These are phyloP conservation scores for Drosophila busckii DNA, from an alignment of 1,140 invertebrate species.

Conservation along the genomic window DNA sequence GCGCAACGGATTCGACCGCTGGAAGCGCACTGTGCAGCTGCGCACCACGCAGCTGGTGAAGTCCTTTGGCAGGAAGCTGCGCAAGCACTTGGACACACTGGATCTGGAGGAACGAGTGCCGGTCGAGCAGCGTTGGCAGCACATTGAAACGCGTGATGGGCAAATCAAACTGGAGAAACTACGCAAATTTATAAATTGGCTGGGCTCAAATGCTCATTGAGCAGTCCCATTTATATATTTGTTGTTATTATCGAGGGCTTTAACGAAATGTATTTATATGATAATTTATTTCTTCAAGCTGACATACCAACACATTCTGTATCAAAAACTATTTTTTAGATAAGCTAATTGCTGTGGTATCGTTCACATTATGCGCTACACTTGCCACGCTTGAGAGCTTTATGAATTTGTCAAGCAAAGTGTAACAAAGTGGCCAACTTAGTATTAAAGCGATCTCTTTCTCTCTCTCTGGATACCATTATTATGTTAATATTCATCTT, in stretches of 20 bases:
- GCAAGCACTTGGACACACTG: slow-evolving; percentile 26
- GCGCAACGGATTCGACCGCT: slow-evolving; percentile 56
- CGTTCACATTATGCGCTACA: neutral
- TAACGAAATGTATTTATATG: too few species aligned
- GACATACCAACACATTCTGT: neutral
- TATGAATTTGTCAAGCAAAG: too few species aligned
- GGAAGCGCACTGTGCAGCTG: slow-evolving; percentile 56
- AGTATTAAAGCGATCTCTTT: too few species aligned
- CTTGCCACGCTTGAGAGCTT: too few species aligned
- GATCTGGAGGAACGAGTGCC: slow-evolving; percentile 41
- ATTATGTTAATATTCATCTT: too few species aligned
- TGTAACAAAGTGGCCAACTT: too few species aligned
- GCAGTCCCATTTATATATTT: too few species aligned
- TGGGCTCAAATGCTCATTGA: slow-evolving; percentile 38
- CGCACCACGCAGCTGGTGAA: slow-evolving; percentile 40
- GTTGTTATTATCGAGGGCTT: too few species aligned
- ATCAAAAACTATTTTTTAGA: slow-evolving; percentile 3
- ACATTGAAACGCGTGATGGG: slow-evolving; percentile 26
- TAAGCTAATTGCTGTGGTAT: slow-evolving; percentile 3
- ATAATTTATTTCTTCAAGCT: neutral
- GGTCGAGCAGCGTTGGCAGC: slow-evolving; percentile 36
- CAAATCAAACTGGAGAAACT: slow-evolving; percentile 37
- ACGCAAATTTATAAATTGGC: slow-evolving; percentile 44
- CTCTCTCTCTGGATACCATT: too few species aligned
- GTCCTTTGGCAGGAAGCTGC: slow-evolving; percentile 31